Conservation (phyloP, 2,113 vertebrate species). For the Rhinopomastus cyanomelas region DNA sequence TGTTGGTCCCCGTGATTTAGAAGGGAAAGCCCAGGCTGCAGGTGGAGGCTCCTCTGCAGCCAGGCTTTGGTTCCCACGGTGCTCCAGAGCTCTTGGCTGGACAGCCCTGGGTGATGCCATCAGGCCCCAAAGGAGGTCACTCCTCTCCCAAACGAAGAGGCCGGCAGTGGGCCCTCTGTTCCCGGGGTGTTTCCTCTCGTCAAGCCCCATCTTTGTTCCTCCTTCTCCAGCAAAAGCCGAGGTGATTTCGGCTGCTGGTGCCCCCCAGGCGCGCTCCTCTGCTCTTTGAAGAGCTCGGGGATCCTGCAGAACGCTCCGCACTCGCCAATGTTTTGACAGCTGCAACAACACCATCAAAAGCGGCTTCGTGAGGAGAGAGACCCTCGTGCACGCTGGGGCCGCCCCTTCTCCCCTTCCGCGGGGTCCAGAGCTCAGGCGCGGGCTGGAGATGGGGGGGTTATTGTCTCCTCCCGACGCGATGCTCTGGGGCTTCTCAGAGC, state of each 20-base stretch:
- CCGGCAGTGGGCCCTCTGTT: too few species aligned
- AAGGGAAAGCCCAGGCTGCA: rapidly evolving
- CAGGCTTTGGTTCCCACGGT: not conserved
- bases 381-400: not conserved
- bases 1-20: too few species aligned
- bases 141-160: not conserved
- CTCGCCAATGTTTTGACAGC: constrained; percentile 66
- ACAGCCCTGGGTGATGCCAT: not conserved
- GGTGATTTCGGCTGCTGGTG: too few species aligned
- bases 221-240: not conserved
- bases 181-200: constrained; percentile 55
- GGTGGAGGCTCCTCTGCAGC: not conserved
- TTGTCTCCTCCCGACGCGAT: too few species aligned
- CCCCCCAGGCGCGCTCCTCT: constrained; percentile 11
- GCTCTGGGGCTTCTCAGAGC: too few species aligned
- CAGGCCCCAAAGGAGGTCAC: not conserved
- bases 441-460: too few species aligned
- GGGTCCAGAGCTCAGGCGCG: not conserved
- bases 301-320: constrained; percentile 37
- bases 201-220: not conserved
- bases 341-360: constrained; percentile 59
- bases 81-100: not conserved
- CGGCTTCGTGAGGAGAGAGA: constrained; percentile 38
- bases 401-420: not conserved
- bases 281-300: constrained; percentile 52